Evolutionary conservation across 1,140 invertebrate species (phyloP), one percentile per base, ranked within the genome.

Genomic region (Trichomalopsis sarcophagae): DNA sequence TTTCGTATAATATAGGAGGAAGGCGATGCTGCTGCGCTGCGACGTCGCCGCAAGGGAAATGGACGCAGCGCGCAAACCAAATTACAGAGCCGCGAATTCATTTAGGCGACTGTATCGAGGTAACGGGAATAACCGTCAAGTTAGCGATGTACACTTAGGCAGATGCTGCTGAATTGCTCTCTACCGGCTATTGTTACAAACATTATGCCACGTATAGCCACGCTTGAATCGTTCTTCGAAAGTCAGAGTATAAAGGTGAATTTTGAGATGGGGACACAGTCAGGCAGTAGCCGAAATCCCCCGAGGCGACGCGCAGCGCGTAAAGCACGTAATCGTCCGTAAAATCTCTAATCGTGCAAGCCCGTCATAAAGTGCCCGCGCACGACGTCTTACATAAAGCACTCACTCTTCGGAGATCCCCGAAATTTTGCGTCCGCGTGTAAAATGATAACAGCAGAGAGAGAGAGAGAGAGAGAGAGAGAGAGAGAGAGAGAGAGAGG

Each of bases 321-420:
- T 75, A 74, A 87, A 73, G 74, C 74, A 82, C 73, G 81, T 87
- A 88, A 88, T 87, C 85, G 86, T 85, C 82, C 81, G 86, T 88
- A 87, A 88, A 87, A 85, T 83, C 87, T 75, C 78, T 87, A 89
- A 89, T 89, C 87, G 83, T 78, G 75, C 33, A 55, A 84, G 88
- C 74, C 81, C 84, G 78, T 71, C 82, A 88, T 87, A 88, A 89
- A 87, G 84, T 85, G 84, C 75, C 82, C 79, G 68, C 7, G 80
- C 85, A 85, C 87, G 85, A 86, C 83, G 87, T 84, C 82, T 85
- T 82, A 84, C 84, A 86, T 21, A 62, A 44, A 44, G 40, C 40
- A 75, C 86, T 47, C 62, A 27, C 30, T 30, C 79, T 2, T 81
- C 36, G 40, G 40, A 33, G 23, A 36, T 47, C 10, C 69, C 68